These are phyloP conservation scores for Poecilia velifera DNA, from an alignment of 2,797 vertebrate species.

Conservation along the genomic window DNA sequence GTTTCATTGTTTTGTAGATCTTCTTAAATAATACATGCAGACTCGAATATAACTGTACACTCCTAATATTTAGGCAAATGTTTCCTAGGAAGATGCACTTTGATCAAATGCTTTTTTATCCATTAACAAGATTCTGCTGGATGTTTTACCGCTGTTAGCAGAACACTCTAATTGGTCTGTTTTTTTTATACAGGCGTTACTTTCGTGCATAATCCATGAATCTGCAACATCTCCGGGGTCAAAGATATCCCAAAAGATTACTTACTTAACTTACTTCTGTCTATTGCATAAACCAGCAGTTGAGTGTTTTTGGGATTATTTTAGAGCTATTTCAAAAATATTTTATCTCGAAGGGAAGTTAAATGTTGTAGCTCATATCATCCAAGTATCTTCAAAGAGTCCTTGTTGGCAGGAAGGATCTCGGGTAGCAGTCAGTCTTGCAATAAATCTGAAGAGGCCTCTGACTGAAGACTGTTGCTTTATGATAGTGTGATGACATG, in stretches of 20 bases:
- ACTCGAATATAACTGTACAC: background rate
- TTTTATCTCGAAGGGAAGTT: background rate
- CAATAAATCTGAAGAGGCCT: background rate
- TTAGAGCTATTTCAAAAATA: background rate
- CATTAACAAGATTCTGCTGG: background rate
- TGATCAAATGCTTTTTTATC: background rate
- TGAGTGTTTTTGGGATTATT: background rate
- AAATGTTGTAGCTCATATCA: background rate
- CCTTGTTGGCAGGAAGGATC: background rate
- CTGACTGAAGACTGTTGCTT: background rate
- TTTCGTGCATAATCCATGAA: background rate
- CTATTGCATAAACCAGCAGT: background rate
- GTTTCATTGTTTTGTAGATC: background rate
- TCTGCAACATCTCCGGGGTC: background rate
- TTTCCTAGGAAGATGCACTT: background rate
- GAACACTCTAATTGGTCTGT: background rate
- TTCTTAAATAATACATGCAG: background rate
- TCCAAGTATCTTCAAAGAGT: background rate
- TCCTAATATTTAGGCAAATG: background rate
- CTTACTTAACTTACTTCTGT: background rate
- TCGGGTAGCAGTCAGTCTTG: background rate
- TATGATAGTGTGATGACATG: background rate
- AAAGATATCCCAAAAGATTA: background rate
- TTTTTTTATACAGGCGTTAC: background rate
- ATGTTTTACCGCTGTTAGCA: background rate